Evolutionary conservation across 2,797 vertebrate genomes (phyloP), one percentile per base, ranked within the genome.

Genomic region (Rhynchotus rufescens): DNA sequence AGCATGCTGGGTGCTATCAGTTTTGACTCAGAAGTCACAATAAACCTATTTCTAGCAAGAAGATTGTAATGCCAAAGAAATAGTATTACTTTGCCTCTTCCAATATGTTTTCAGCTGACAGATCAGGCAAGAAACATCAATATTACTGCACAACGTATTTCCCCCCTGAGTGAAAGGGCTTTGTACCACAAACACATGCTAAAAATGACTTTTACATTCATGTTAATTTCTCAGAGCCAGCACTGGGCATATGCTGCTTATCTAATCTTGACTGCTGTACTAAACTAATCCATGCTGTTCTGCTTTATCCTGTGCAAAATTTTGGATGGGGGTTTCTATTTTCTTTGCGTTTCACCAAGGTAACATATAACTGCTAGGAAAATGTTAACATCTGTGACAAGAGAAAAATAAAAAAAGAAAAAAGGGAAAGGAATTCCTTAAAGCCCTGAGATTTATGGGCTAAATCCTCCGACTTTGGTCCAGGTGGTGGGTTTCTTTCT

Each of bases 331-430:
- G 85, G 75, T 89, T 95, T 93, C 93, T 93, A 57, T 96, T 96
- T 96, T 95, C 90, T 82, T 94, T 91, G 92, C 92, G 76, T 78
- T 92, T 94, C 94, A 93, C 91, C 87, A 92, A 92, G 80, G 90
- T 88, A 94, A 88, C 86, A 15, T 40, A 40, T n/a, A 95, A 93
- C 86, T 86, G 62, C 82, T 94, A 61, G 93, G 94, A 93, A 96
- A 96, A 95, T 47, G 84, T 95, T 92, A 96, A 93, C 92, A 89
- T 96, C 92, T 95, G 94, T 0, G 1, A 90, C 52, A 74, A 74
- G 42, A 15, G 11, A 15, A 44, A 64, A 80, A 84, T 87, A 83
- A 64, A 30, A 90, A 75, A 5, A 74, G 76, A 90, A 34, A 12
- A 9, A 52, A 51, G 83, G 69, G 64, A 89, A 87, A 73, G 79